phyloP scores from a whole-genome alignment of 2,888 invertebrate genomes.

The Cremastobaeus sp. region DNA sequence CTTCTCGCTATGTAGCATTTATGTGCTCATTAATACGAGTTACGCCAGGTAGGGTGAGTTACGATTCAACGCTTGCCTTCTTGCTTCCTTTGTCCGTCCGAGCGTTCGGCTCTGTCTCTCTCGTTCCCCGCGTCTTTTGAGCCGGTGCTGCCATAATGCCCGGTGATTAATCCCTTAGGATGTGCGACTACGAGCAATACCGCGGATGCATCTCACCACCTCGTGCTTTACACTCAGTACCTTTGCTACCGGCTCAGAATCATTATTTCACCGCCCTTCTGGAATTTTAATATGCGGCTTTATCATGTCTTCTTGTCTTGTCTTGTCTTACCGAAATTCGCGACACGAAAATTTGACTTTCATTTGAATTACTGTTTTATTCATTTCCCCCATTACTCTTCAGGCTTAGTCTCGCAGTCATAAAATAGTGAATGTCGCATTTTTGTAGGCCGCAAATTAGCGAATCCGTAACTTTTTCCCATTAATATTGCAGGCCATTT shows the following conservation, averaged over 20 bases:
- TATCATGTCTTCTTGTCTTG: conserved; percentile 48
- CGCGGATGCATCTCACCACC: conserved; percentile 65
- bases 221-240: conserved; percentile 61
- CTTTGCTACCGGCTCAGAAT: conserved; percentile 65
- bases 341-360: conserved; percentile 42
- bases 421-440: not conserved
- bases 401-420: not conserved
- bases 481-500: no score
- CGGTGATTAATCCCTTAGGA: conserved; percentile 75
- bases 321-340: conserved; percentile 47
- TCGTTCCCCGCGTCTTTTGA: conserved; percentile 71
- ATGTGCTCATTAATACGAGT: conserved; percentile 73
- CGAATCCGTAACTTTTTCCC: no score
- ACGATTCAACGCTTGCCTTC: conserved; percentile 64
- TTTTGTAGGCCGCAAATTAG: no score
- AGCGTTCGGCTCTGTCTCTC: conserved; percentile 34
- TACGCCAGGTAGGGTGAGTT: conserved; percentile 71
- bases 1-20: conserved; percentile 68
- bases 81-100: conserved; percentile 34
- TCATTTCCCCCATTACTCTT: conserved; percentile 36
- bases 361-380: conserved; percentile 41
- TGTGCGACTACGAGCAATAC: conserved; percentile 63
- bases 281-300: conserved; percentile 74
- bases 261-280: conserved; percentile 69
- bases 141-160: conserved; percentile 72